Base-by-base conservation (phyloP, 2,797 vertebrate species). In the Syncerus caffer region DNA sequence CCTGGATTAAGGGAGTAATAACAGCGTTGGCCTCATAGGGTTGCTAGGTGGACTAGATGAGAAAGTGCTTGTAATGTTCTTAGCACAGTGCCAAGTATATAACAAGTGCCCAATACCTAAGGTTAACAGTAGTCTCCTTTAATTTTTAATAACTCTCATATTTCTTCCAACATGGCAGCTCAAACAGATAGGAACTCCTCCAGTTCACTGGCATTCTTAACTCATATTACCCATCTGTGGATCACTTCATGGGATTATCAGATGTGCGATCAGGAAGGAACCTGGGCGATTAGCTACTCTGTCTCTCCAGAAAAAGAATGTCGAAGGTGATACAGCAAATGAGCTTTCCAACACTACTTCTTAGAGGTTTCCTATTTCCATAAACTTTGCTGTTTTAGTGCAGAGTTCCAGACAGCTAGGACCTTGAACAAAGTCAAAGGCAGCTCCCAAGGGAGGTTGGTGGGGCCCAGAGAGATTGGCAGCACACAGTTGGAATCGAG, bases 391-490 rank as follows among this genome's bases (percentile, higher is more conserved):
- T 95, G 87, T 94, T 88, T 95, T 62, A 16, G 27, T n/a, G 60
- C 86, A 97, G 97, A 97, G 93, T 80, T 96, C 92, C 87, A 97
- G 94, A 85, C 21, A 95, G 93, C 34, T 79, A 29, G 50, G 47
- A 53, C 34, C 78, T 96, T 89, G 85, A 97, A 80, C 97, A 97
- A 95, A 93, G 97, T 96, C 89, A 97, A 97, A 84, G 92, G 92
- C 85, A 95, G 90, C 74, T 95, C 94, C 71, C 87, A 97, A 96
- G 94, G 96, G 95, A 97, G 93, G 53, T 7, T 42, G 74, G 83
- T 79, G 47, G 50, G 87, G 87, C 92, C 96, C 71, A 95, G 92
- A 92, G 67, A 95, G 57, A 95, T n/a, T 67, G 76, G 89, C 82
- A 57, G 95, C 51, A 88, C 79, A 92, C 88, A 42, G 38, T 0